A percentile compares a stretch with the other conserved stretches of the same genome.
These are phyloP conservation scores for Tricholaema leucomelas DNA, from an alignment of 2,113 vertebrate genomes.

Conservation along the genomic window DNA sequence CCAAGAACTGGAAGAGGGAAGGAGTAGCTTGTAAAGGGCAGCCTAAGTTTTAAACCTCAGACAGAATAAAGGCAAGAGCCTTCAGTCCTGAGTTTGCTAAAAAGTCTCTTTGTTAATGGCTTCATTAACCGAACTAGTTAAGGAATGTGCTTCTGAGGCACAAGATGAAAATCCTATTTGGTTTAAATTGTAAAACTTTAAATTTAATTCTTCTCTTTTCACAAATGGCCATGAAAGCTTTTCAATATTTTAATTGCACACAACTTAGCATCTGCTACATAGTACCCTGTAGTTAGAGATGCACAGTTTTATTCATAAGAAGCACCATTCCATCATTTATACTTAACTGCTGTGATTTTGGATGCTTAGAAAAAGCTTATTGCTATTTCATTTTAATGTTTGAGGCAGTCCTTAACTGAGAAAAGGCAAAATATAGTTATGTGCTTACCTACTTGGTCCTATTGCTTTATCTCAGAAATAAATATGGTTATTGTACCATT, in stretches of 20 bases:
- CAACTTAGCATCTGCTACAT: neutral
- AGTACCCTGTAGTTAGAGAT: neutral
- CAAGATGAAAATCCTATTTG: neutral
- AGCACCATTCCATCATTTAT: neutral
- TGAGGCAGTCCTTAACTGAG: neutral
- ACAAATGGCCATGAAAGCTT: neutral
- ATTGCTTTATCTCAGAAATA: neutral
- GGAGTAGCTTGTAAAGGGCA: neutral
- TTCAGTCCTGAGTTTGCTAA: neutral
- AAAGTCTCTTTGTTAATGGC: neutral
- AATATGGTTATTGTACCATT: neutral
- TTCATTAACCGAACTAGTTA: neutral
- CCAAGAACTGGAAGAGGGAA: neutral
- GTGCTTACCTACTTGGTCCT: neutral
- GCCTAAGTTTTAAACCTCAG: neutral
- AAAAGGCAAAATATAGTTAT: neutral
- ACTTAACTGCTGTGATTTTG: neutral
- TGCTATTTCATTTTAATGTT: neutral
- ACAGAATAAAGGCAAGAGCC: neutral
- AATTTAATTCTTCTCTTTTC: neutral
- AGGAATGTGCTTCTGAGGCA: neutral
- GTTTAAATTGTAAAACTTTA: neutral
- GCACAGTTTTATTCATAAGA: neutral
- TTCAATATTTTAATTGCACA: neutral
- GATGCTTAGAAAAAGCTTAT: neutral